Base-by-base conservation (phyloP, 1,140 invertebrate genomes). In the Drosophila grimshawi region DNA sequence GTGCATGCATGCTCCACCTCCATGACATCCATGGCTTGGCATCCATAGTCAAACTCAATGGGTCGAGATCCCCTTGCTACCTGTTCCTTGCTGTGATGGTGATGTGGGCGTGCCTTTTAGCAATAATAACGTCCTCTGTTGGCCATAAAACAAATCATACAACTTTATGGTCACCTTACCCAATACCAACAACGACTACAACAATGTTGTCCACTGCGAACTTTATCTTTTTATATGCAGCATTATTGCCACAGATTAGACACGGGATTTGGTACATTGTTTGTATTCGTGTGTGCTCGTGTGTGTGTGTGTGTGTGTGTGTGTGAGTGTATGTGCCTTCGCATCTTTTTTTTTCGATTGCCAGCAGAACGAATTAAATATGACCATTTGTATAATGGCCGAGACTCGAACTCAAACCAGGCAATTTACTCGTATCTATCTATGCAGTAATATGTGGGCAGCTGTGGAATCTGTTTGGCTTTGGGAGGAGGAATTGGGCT, bases 71-170 rank as follows among this genome's bases (percentile, higher is more conserved):
- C n/a, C 48, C 63, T 72, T 64, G 66, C 83, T 68, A 61, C 10
- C 51, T 69, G 61, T 39, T 51, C 48, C 39, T 48, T 49, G 68
- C 32, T 30, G 3, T 6, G 10, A 29, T 7, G 10, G 49, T 51
- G 46, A 62, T 65, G 60, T 68, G 81, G 86, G 81, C 86, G 79
- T 90, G 86, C 73, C 86, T 77, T 70, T 90, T 90, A 89, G 81
- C 86, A 86, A 83, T 91, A 91, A 91, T 91, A 88, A 88, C 83
- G 83, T 91, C 88, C 88, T 80, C 76, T 64, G 88, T 75, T 74
- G 82, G 75, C 80, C 80, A 91, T 91, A 91, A 91, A 91, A 91
- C 88, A 91, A 90, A 91, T 91, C 88, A 91, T 91, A 88, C 81
- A 85, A 90, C 81, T 89, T 89, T 89, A 89, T 89, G 85, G 80